Evolutionary conservation across 2,113 vertebrate species (phyloP), one percentile per base, ranked within the genome.

Genomic region (Albula glossodonta): DNA sequence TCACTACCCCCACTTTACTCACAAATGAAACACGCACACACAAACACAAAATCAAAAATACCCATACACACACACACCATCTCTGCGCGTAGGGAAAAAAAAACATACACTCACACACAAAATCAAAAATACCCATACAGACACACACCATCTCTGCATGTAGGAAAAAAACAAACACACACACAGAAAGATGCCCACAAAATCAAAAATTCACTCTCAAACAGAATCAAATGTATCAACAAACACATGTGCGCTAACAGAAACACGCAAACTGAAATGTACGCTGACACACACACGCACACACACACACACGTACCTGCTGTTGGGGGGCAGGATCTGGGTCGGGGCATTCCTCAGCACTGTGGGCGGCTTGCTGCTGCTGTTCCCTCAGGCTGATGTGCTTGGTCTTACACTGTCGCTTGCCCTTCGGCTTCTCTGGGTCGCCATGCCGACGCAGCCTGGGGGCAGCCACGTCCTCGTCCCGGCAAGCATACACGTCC

Each of bases 351-450:
- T 96, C 95, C 91, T 96, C 96, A 77, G 94, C 94, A 6, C 94
- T 91, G 89, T 95, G 89, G 8, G 94, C 87, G 91, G 94, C 90
- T 89, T 93, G 91, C 10, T 94, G 95, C 90, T 94, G 93, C 90
- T 94, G 93, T 88, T 96, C 96, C 91, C 94, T 95, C 84, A 94
- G 92, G 87, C 94, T 93, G 94, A 96, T 92, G 90, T 97, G 96
- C 93, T 97, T 97, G 94, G 96, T 97, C 94, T 97, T 97, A 92
- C 95, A 97, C 92, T 96, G 95, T 88, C 96, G 93, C 93, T 97
- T 97, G 93, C 96, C 96, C 89, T 96, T 95, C 90, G 96, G 96
- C 91, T 97, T 97, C 94, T 97, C 96, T 13, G 92, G 92, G 88
- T 96, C 96, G 79, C 91, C 91, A 91, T 95, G 94, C 92, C 96